These are phyloP conservation scores for Rotaria macrura DNA, from an alignment of 2,888 invertebrate species.

Conservation along the genomic window DNA sequence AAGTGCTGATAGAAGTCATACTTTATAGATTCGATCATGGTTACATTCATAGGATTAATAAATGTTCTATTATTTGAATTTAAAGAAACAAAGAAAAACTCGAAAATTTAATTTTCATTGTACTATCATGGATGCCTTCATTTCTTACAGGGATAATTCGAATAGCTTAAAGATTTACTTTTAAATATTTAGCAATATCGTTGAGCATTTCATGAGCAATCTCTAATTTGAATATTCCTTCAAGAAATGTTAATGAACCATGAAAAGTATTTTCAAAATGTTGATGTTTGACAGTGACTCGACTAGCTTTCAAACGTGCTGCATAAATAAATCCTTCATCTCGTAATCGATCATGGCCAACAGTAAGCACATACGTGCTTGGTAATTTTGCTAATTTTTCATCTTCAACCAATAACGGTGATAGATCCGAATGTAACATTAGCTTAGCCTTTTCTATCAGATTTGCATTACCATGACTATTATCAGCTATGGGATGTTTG, in stretches of 20 bases:
- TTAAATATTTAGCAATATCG: background rate
- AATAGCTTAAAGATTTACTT: background rate
- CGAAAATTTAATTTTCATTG: too few species aligned
- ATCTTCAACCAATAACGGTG: conserved; percentile 30
- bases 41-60: too few species aligned
- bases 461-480: background rate
- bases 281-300: conserved; percentile 21
- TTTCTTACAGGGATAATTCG: too few species aligned
- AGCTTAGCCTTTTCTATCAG: background rate
- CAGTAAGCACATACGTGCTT: background rate
- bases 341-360: conserved; percentile 26
- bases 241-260: conserved; percentile 27
- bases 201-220: conserved; percentile 18
- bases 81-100: too few species aligned
- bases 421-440: background rate
- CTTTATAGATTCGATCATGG: too few species aligned
- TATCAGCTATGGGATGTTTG: background rate
- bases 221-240: conserved; percentile 24
- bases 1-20: too few species aligned
- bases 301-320: conserved; percentile 12
- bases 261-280: conserved; percentile 33
- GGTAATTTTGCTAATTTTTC: background rate
- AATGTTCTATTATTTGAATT: too few species aligned
- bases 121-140: too few species aligned
- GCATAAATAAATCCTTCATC: conserved; percentile 33